These are phyloP conservation scores for Channa striata DNA, from an alignment of 2,797 vertebrate species.

Conservation along the genomic window DNA sequence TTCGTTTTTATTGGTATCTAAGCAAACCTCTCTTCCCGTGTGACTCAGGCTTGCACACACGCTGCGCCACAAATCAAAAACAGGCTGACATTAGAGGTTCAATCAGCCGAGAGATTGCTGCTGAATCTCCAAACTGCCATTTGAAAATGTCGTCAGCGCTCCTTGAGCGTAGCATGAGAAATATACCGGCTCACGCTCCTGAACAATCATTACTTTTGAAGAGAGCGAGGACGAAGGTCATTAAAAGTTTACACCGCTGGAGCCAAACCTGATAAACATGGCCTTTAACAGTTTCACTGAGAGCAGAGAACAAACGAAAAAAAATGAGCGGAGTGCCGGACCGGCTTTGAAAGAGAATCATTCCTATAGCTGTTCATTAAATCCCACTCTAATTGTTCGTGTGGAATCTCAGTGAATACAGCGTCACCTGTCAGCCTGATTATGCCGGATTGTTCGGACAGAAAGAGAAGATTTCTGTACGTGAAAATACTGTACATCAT, in stretches of 20 bases:
- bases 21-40: conserved; percentile 36
- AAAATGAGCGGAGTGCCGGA: conserved; percentile 1
- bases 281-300: conserved; percentile 30
- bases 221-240: conserved; percentile 40
- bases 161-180: conserved; percentile 35
- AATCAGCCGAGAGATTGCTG: conserved; percentile 60
- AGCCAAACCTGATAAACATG: conserved; percentile 45
- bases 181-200: conserved; percentile 29
- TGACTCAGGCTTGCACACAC: conserved; percentile 9
- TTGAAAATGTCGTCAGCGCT: conserved; percentile 60
- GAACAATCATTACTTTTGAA: conserved; percentile 65
- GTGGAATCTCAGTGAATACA: neutral
- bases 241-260: conserved; percentile 57
- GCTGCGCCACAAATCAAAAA: conserved; percentile 57
- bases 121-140: conserved; percentile 58
- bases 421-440: neutral
- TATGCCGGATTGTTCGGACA: neutral
- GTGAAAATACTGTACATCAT: conserved; percentile 9
- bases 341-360: conserved; percentile 4
- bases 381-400: conserved; percentile 5
- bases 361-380: conserved; percentile 16
- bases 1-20: conserved; percentile 46
- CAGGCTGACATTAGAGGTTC: conserved; percentile 64
- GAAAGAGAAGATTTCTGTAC: conserved; percentile 1
- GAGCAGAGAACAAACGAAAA: neutral